Evolutionary conservation across 2,797 vertebrate genomes (phyloP).

Genomic region (Mormyrus proboscirostris): DNA sequence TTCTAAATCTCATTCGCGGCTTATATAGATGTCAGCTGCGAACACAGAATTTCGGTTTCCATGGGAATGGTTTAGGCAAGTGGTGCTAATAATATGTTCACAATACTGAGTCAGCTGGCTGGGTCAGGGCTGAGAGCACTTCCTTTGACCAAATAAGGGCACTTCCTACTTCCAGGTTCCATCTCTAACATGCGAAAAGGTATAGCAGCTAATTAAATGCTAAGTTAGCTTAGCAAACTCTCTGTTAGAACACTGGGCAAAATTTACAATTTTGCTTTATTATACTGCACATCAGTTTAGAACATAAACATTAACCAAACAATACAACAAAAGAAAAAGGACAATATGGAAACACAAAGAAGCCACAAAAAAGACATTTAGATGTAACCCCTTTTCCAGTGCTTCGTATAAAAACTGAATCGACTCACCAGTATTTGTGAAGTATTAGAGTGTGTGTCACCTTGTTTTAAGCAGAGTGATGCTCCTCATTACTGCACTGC

Average conservation of each 20-base stretch:
- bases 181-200: constrained; percentile 14
- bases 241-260: neutral
- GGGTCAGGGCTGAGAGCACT: constrained; percentile 25
- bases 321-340: neutral
- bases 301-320: neutral
- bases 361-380: neutral
- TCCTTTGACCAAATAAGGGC: constrained; percentile 56
- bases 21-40: constrained; percentile 11
- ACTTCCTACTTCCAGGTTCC: constrained; percentile 64
- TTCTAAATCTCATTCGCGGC: constrained; percentile 6
- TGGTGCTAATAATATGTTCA: constrained; percentile 57
- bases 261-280: constrained; percentile 11
- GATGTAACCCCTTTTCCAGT: neutral
- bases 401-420: neutral
- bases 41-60: constrained; percentile 65
- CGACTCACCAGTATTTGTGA: neutral
- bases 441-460: neutral
- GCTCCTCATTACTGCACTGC: neutral
- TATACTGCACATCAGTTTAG: neutral
- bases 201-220: neutral
- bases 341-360: constrained; percentile 8
- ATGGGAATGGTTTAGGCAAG: constrained; percentile 65
- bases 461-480: constrained; percentile 3
- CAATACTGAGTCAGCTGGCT: constrained; percentile 43
- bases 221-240: neutral